A percentile compares a stretch with the other conserved stretches of the same genome.
These are phyloP conservation scores for Melanotus villosus DNA, from an alignment of 2,888 invertebrate species.

Conservation along the genomic window DNA sequence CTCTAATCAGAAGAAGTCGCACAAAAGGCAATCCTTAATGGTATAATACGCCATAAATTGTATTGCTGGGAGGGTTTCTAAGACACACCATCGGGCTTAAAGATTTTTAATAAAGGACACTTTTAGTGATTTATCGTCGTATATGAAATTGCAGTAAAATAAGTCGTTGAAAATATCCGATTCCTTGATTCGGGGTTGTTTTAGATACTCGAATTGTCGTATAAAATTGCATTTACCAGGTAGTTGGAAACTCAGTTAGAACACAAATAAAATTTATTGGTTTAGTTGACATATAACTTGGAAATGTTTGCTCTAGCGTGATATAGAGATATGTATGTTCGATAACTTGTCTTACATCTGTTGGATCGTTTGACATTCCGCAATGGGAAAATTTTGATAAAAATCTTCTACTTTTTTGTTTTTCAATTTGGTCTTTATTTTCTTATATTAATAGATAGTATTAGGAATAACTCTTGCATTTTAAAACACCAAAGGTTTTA, in stretches of 20 bases:
- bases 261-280: conserved; percentile 12
- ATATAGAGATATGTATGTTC: not conserved
- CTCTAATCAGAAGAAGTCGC: conserved; percentile 26
- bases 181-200: not conserved
- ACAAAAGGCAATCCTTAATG: conserved; percentile 28
- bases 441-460: too few relatives aligned
- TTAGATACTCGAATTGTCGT: not conserved
- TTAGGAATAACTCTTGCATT: too few relatives aligned
- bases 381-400: not conserved
- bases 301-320: not conserved
- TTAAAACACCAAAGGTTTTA: too few relatives aligned
- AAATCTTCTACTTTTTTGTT: too few relatives aligned
- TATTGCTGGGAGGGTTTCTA: not conserved
- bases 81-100: not conserved
- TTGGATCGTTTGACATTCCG: not conserved
- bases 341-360: not conserved
- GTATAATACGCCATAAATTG: conserved; percentile 27
- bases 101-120: not conserved
- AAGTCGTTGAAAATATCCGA: not conserved
- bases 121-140: not conserved
- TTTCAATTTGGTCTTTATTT: too few relatives aligned
- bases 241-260: not conserved
- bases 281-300: not conserved
- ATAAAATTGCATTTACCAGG: conserved; percentile 10
- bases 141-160: not conserved